phyloP scores from a whole-genome alignment of 2,113 vertebrate species.

The Bubo blakistoni region DNA sequence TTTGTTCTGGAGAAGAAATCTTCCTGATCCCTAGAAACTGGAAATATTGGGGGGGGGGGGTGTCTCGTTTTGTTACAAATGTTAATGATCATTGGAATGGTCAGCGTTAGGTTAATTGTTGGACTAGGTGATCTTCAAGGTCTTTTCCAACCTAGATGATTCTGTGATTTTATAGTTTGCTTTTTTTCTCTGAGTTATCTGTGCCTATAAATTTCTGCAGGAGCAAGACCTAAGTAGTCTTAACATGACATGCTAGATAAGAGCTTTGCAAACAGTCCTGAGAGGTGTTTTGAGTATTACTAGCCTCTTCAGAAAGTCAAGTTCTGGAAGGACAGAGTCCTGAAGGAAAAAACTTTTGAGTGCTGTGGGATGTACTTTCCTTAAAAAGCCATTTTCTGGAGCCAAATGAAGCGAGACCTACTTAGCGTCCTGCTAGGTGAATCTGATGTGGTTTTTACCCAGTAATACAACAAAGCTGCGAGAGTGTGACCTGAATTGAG shows the following conservation, averaged over 20 bases:
- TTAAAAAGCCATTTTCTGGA: not conserved
- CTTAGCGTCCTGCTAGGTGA: not conserved
- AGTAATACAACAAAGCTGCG: not conserved
- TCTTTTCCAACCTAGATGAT: too few species aligned
- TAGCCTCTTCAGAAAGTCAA: not conserved
- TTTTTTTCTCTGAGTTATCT: not conserved
- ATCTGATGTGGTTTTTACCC: not conserved
- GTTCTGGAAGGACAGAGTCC: not conserved
- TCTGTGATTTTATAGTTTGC: not conserved
- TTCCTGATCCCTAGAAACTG: not conserved
- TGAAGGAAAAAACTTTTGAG: not conserved
- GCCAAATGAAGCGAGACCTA: not conserved
- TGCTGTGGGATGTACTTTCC: not conserved
- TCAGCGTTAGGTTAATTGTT: too few species aligned
- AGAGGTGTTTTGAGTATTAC: not conserved
- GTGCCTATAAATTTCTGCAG: not conserved
- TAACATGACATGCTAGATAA: not conserved
- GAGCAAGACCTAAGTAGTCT: not conserved
- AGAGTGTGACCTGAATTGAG: not conserved
- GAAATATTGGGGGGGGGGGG: not conserved
- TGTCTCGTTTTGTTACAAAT: not conserved
- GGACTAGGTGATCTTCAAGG: too few species aligned
- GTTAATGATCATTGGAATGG: not conserved
- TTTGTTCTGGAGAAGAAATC: not conserved
- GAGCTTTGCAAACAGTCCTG: constrained; percentile 12